phyloP scores from a whole-genome alignment of 2,888 invertebrate species.

The Epistrophe eligans region DNA sequence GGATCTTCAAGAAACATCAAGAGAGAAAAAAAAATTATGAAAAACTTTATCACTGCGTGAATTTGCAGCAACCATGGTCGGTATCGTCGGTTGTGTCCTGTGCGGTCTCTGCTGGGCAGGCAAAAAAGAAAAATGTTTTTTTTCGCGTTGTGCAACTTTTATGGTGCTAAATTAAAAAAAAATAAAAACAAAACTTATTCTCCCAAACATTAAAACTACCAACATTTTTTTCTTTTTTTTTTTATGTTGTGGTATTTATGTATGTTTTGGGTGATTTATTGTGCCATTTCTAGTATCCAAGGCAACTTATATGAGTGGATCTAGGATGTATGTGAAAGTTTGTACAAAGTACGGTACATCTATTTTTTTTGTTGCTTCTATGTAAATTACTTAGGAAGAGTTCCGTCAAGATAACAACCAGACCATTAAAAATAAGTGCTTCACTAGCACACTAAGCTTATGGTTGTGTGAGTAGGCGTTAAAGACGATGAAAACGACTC shows the following conservation, averaged over 20 bases:
- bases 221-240: conserved; percentile 7
- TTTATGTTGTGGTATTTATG: not conserved
- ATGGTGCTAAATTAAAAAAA: conserved; percentile 18
- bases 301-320: conserved; percentile 11
- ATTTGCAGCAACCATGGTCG: conserved; percentile 1
- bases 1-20: conserved; percentile 8
- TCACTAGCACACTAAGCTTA: not conserved
- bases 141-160: not conserved
- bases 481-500: not conserved
- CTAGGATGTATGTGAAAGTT: not conserved
- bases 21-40: not conserved
- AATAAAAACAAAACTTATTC: conserved; percentile 1
- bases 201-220: conserved; percentile 34
- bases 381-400: conserved; percentile 44
- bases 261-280: conserved; percentile 20
- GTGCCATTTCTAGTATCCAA: conserved; percentile 14
- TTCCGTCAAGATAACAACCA: conserved; percentile 28
- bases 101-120: not conserved
- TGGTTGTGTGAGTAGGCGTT: conserved; percentile 13
- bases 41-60: conserved; percentile 33
- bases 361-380: conserved; percentile 11
- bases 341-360: not conserved
- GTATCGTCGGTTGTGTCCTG: conserved; percentile 13
- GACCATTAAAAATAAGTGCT: conserved; percentile 46
- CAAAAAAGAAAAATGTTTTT: conserved; percentile 10